Base-by-base conservation (phyloP, 2,113 vertebrate species). In the Salvator merianae region DNA sequence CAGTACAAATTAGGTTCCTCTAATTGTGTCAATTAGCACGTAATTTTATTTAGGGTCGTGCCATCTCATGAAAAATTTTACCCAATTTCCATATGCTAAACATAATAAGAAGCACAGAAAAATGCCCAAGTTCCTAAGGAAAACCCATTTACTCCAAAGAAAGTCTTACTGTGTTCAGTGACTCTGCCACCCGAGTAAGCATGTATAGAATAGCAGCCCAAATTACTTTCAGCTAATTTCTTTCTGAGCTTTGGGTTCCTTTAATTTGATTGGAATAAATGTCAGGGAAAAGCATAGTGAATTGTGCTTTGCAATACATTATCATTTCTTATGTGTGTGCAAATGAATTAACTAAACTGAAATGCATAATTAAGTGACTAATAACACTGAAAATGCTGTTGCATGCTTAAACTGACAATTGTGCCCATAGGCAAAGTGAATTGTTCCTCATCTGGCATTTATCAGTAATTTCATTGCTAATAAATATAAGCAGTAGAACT, bases 361-460 rank as follows among this genome's bases (percentile, higher is more conserved):
- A 86, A 84, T 82, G 62, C n/a, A 85, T 83, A 75, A 87, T 86
- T 88, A 70, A 1, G 34, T 80, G 69, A 74, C 78, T 84, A 87
- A 86, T 80, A 86, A 43, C n/a, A 80, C 34, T 87, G 75, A 82
- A 86, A 87, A 86, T 79, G 30, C 26, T 86, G 66, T 26, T 85
- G 59, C 10, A 75, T 84, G 40, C 32, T 87, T 72, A 82, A 77
- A 88, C 10, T 79, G 36, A 14, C 73, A 85, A 24, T 55, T 77
- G 55, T 66, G 13, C 65, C 50, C 63, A 20, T 72, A 47, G 71
- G 59, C 75, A 53, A 28, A 24, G 3, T 22, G 62, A 80, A 8
- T n/a, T 36, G 7, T 70, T 91, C 53, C 55, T 34, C 34, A 40
- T 66, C 40, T 84, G 59, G 73, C 70, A n/a, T 62, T 30, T 73